Base-by-base conservation (phyloP, 2,797 vertebrate species). In the Sorex maritimensis region DNA sequence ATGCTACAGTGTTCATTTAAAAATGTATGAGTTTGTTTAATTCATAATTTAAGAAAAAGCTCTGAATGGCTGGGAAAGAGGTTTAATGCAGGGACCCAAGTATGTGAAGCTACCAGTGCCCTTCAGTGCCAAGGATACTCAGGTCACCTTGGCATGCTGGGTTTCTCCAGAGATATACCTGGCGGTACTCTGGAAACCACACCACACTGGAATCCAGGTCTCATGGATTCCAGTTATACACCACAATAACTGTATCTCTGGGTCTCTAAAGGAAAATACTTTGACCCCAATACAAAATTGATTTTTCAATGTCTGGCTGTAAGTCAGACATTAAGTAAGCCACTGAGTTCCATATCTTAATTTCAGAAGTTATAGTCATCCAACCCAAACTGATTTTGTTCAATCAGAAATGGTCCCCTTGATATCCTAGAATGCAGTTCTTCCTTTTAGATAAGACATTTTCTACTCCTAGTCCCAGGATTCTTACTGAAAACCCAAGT, bases 391-490 rank as follows among this genome's bases (percentile, higher is more conserved):
- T 28, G 10, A n/a, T 73, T 73, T 91, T 71, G 26, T 67, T 28
- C 85, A 34, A 5, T 2, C 1, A 2, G 71, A 77, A 81, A 30
- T 84, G 67, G 5, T 63, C 46, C 17, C 26, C 14, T 68, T 61
- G 58, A 30, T 78, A 30, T 55, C 79, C 38, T 68, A 79, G 41
- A 68, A 55, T 69, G 74, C 13, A 38, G 28, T 69, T 85, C 58
- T 78, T 88, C 23, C 46, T 52, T 74, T 85, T 81, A 15, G 65
- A 41, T 91, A 81, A 84, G 21, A 83, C 1, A 23, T 7, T 63
- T 24, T 19, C n/a, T 28, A 28, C 34, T 84, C 74, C 63, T 23
- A 55, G 14, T 2, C 14, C 5, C 8, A 26, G 2, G 7, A 28
- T n/a, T 84, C 75, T 71, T 24, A 6, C 5, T 84, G 52, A 46